phyloP scores from a whole-genome alignment of 2,113 vertebrate genomes.

The Gnathonemus echidnorhynchus region DNA sequence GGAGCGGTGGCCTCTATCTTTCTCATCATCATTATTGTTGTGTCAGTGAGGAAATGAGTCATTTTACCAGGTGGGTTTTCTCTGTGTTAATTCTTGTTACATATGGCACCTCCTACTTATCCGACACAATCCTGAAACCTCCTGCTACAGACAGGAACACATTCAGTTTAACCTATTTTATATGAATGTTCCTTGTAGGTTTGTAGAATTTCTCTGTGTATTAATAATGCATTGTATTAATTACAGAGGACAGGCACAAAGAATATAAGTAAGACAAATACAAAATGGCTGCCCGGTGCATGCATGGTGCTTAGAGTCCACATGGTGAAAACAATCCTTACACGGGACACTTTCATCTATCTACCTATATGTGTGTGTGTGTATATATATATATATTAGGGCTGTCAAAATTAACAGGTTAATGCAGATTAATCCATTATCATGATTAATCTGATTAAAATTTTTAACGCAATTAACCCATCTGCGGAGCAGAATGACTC shows the following conservation, averaged over 20 bases:
- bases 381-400: no score
- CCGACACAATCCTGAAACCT: background rate
- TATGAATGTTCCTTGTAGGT: background rate
- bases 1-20: constrained; percentile 49
- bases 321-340: background rate
- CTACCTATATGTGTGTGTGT: no score
- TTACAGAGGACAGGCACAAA: background rate
- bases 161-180: background rate
- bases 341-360: background rate
- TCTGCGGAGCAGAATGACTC: no score
- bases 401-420: no score
- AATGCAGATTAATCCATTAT: no score
- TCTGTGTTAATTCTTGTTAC: background rate
- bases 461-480: no score
- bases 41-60: constrained; percentile 59
- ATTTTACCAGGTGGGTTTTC: constrained; percentile 41
- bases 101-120: background rate
- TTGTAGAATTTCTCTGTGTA: background rate
- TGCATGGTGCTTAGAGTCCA: background rate
- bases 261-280: background rate
- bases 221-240: background rate
- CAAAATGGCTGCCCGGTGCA: background rate
- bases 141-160: background rate
- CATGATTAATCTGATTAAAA: no score
- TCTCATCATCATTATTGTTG: constrained; percentile 59